Percentiles rank a stretch among this genome's conserved stretches.
Evolutionary conservation across 2,888 invertebrate species (phyloP).

Genomic region (Scotopteryx bipunctaria): DNA sequence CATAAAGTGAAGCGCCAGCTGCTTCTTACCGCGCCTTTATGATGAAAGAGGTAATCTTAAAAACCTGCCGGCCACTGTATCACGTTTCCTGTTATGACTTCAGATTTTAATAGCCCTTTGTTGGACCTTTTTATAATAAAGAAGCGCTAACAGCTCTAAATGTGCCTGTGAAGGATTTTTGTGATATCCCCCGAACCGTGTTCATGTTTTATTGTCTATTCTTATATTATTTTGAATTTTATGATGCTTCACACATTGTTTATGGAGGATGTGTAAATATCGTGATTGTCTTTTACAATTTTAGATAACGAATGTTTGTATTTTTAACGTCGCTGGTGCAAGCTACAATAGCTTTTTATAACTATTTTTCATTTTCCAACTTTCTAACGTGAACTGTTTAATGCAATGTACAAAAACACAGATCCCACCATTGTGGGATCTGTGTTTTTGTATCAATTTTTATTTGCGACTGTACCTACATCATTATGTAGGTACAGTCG

Average conservation of each 20-base stretch:
- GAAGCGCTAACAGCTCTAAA: slow-evolving; percentile 69
- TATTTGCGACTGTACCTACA: no score
- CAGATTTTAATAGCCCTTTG: slow-evolving; percentile 77
- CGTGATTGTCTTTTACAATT: slow-evolving; percentile 12
- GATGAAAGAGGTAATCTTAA: slow-evolving; percentile 74
- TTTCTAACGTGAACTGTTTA: no score
- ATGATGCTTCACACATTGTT: slow-evolving; percentile 55
- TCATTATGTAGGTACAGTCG: no score
- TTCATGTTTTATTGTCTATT: slow-evolving; percentile 58
- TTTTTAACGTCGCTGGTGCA: no score
- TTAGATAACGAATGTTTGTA: slow-evolving; percentile 5
- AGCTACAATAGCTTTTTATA: no score
- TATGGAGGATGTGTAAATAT: slow-evolving; percentile 43
- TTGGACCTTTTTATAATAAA: slow-evolving; percentile 70
- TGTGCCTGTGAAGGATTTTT: slow-evolving; percentile 55
- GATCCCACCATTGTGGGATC: no score
- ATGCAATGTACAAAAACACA: no score
- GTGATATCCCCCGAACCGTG: slow-evolving; percentile 52
- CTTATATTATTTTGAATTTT: slow-evolving; percentile 54
- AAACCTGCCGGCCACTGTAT: slow-evolving; percentile 69
- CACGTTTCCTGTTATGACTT: slow-evolving; percentile 82
- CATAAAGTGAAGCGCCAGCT: slow-evolving; percentile 79
- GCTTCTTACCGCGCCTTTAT: slow-evolving; percentile 73
- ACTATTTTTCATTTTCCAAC: no score
- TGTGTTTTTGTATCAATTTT: no score